Base-by-base conservation (phyloP, 1,140 invertebrate species). In the Wiebesia pumilae region DNA sequence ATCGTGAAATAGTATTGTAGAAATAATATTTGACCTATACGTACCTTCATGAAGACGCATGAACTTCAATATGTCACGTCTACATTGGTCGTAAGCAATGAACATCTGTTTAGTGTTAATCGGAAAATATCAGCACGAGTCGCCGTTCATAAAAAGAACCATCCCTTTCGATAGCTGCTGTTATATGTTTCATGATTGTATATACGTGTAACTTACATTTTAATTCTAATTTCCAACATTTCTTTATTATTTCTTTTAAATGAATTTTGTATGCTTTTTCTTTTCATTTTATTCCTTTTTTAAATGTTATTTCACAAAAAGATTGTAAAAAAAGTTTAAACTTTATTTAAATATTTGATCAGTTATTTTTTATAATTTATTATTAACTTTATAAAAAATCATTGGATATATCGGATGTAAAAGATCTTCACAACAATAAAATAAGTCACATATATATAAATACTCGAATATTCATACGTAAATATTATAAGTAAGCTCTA, bases 31-130 rank as follows among this genome's bases (percentile, higher is more conserved):
- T 54, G 38, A 84, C 27, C 35, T 58, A 33, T 30, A 27, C n/a
- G n/a, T 38, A 30, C 14, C 43, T 83, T 69, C 19, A 24, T 71
- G 19, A 24, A n/a, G 65, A 16, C 67, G 33, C 27, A n/a, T 38
- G 35, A 43, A 54, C 51, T 54, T 54, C 40, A 51, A 35, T 54
- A 51, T 62, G 71, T 77, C n/a, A 38, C 33, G 51, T 65, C 0
- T 82, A 21, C n/a, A 40, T 24, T 54, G 27, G 14, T 58, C 12
- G 14, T 58, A 43, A 51, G 35, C 43, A 82, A 77, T 81, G 54
- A 54, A 77, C 79, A 77, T 86, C 79, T 86, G 69, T 54, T 19
- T 30, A 86, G 9, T 54, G 85, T 82, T 69, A 81, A 82, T 81
- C 62, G 47, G n/a, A 51, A 6, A 35, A 69, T 47, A 79, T 51